Percentiles rank a stretch among this genome's conserved stretches.
These are phyloP conservation scores for Cheirogaleus major DNA, from an alignment of 2,797 vertebrate species.

Conservation along the genomic window DNA sequence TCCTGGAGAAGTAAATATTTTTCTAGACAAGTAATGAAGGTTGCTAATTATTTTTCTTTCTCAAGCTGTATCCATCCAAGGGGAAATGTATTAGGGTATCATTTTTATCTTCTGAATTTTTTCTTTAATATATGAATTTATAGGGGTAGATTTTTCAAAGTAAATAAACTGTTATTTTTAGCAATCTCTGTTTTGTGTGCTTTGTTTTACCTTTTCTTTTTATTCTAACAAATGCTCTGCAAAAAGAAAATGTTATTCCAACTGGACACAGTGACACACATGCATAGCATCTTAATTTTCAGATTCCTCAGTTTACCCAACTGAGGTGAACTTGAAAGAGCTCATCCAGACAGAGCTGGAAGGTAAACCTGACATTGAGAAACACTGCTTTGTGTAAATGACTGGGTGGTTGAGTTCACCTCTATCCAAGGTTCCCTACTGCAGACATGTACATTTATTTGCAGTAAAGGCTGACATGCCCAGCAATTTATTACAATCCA, in stretches of 20 bases:
- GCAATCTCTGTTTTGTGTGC: not conserved
- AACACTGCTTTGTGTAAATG: not conserved
- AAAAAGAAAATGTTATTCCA: conserved; percentile 26
- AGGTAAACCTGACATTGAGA: not conserved
- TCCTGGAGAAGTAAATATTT: not conserved
- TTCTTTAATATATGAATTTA: not conserved
- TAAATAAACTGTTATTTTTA: not conserved
- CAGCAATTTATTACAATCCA: conserved; percentile 44
- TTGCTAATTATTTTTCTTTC: conserved; percentile 2
- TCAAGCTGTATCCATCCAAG: not conserved
- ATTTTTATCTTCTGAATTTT: not conserved
- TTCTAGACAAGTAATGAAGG: not conserved
- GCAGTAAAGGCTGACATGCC: not conserved
- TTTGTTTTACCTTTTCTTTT: not conserved
- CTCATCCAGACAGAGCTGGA: not conserved
- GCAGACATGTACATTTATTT: not conserved
- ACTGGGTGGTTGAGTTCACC: not conserved
- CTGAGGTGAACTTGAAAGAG: conserved; percentile 27
- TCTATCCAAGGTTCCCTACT: not conserved
- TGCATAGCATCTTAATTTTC: not conserved
- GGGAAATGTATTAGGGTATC: not conserved
- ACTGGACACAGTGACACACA: not conserved
- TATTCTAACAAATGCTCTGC: not conserved
- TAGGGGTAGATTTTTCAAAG: not conserved
- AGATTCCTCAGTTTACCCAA: not conserved